These are phyloP conservation scores for Chrysaora quinquecirrha DNA, from an alignment of 30 jellyfish, hydroid and myxozoan species.

Conservation along the genomic window DNA sequence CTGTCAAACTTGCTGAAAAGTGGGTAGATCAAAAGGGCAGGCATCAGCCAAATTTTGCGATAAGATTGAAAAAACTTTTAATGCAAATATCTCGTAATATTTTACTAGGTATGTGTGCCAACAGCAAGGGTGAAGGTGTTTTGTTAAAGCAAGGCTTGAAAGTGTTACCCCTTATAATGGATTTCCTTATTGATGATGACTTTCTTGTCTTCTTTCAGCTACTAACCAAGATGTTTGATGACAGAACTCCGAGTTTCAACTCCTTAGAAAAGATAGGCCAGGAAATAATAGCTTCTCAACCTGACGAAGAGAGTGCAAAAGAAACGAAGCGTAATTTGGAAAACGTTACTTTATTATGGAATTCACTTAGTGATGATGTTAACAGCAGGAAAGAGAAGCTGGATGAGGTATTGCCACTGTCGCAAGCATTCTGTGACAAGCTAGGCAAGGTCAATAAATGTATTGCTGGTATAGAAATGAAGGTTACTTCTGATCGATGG, in stretches of 20 bases:
- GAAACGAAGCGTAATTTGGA: slow-evolving; percentile 69
- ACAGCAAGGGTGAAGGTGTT: too few relatives aligned
- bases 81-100: too few relatives aligned
- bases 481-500: slow-evolving; percentile 67
- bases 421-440: slow-evolving; percentile 69
- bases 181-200: not conserved
- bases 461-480: slow-evolving; percentile 60
- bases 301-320: slow-evolving; percentile 73
- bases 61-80: too few relatives aligned
- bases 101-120: too few relatives aligned
- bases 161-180: too few relatives aligned
- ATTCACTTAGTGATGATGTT: slow-evolving; percentile 62
- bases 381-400: slow-evolving; percentile 67
- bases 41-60: too few relatives aligned
- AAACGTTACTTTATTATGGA: slow-evolving; percentile 74
- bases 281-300: slow-evolving; percentile 76
- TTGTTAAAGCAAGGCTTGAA: too few relatives aligned
- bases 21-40: too few relatives aligned
- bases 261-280: slow-evolving; percentile 83
- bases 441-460: slow-evolving; percentile 45
- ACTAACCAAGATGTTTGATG: slow-evolving; percentile 83
- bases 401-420: slow-evolving; percentile 78
- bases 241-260: slow-evolving; percentile 84
- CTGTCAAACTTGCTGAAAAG: too few relatives aligned
- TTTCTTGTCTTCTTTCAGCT: slow-evolving; percentile 37